These are phyloP conservation scores for Chrysina gloriosa DNA, from an alignment of 2,888 invertebrate genomes.

Conservation along the genomic window DNA sequence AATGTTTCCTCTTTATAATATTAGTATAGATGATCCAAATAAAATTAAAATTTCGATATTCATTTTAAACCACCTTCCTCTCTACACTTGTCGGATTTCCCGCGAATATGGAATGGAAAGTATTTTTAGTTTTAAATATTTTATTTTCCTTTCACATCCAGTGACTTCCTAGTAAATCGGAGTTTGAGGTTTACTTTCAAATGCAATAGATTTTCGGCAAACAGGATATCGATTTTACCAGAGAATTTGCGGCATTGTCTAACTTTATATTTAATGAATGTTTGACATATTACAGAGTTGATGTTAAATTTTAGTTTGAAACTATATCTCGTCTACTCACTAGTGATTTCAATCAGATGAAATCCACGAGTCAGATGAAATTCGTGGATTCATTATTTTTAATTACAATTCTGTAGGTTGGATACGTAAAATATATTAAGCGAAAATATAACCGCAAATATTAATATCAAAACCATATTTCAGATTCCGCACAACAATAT, in stretches of 20 bases:
- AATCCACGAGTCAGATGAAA: neutral
- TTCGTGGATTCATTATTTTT: constrained; percentile 2
- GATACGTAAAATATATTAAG: neutral
- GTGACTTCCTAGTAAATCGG: constrained; percentile 16
- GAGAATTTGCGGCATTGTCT: constrained; percentile 30
- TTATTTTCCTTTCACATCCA: constrained; percentile 11
- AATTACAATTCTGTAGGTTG: constrained; percentile 8
- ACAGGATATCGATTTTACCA: constrained; percentile 30
- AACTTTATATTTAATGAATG: constrained; percentile 30
- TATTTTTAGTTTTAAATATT: constrained; percentile 31
- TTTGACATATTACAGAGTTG: constrained; percentile 25
- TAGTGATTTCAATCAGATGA: neutral
- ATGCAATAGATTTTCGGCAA: constrained; percentile 18
- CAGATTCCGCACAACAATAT: no score
- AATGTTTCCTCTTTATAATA: no score
- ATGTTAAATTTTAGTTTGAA: constrained; percentile 19
- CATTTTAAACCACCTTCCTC: no score
- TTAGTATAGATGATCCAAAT: no score
- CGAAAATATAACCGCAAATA: neutral
- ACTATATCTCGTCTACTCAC: neutral
- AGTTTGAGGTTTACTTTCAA: constrained; percentile 23
- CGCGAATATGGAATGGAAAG: constrained; percentile 16
- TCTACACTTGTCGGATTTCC: neutral
- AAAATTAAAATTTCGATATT: no score
- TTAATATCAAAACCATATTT: neutral